Percentiles rank a stretch among this genome's conserved stretches.
Evolutionary conservation across 2,888 invertebrate species (phyloP).

Genomic region (Lapara coniferarum): DNA sequence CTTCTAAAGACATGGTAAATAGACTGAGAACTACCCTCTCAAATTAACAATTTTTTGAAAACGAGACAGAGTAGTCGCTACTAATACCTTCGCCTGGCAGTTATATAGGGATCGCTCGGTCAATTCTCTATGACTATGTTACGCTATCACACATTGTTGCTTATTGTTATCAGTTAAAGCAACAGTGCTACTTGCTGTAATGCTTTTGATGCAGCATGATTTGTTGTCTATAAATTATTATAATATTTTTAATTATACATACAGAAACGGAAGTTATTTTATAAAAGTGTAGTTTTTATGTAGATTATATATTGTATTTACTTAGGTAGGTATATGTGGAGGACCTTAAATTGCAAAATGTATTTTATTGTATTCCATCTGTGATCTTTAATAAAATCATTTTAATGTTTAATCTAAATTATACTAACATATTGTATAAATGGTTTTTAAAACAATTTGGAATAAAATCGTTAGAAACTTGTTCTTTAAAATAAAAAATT

Average conservation of each 20-base stretch:
- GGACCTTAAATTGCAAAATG: conserved; percentile 10
- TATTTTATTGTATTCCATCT: conserved; percentile 20
- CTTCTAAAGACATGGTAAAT: too few species aligned
- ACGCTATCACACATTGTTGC: not conserved
- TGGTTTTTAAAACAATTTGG: too few species aligned
- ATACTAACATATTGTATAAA: too few species aligned
- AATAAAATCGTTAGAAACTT: too few species aligned
- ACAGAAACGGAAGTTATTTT: not conserved
- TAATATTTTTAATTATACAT: conserved; percentile 4
- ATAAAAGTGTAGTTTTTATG: not conserved
- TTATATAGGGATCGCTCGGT: too few species aligned
- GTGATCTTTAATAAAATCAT: conserved; percentile 21
- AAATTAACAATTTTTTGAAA: not conserved
- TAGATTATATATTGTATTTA: not conserved
- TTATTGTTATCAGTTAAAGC: not conserved
- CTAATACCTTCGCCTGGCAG: not conserved
- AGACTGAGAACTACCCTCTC: too few species aligned
- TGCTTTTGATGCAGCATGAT: conserved; percentile 2
- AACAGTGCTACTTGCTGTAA: not conserved
- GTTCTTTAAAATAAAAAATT: too few species aligned
- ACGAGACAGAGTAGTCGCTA: not conserved
- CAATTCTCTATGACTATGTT: not conserved
- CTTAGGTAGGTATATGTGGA: conserved; percentile 4
- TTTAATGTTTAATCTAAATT: not conserved
- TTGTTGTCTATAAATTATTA: not conserved